Evolutionary conservation across 2,113 vertebrate species (phyloP).

Genomic region (Oncorhynchus kisutch): DNA sequence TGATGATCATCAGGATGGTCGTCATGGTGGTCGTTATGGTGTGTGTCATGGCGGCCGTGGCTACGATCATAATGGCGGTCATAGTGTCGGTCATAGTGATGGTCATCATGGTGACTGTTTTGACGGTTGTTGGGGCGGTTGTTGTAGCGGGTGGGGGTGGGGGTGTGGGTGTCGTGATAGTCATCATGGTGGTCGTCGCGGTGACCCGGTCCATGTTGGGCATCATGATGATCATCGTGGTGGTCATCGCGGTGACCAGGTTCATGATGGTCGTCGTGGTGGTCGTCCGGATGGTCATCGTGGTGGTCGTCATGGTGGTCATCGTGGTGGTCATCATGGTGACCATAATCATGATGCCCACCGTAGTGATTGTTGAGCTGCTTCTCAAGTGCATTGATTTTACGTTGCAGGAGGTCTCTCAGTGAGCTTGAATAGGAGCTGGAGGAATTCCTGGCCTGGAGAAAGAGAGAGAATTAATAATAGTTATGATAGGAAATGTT

Average conservation of each 20-base stretch:
- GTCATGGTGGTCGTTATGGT: conserved; percentile 12
- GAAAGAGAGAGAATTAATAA: background rate
- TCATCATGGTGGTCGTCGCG: conserved; percentile 20
- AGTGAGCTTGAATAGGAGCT: conserved; percentile 78
- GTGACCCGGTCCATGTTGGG: background rate
- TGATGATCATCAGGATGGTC: conserved; percentile 12
- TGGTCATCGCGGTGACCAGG: conserved; percentile 10
- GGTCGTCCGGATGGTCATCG: conserved; percentile 36
- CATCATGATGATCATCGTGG: conserved; percentile 20
- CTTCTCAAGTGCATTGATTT: conserved; percentile 77
- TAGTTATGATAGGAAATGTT: background rate
- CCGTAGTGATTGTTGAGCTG: conserved; percentile 72
- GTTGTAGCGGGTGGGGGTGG: conserved; percentile 46
- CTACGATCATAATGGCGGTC: conserved; percentile 11
- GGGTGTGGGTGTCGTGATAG: conserved; percentile 21
- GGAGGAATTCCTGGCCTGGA: conserved; percentile 75
- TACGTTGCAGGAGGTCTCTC: conserved; percentile 76
- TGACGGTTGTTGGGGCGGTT: conserved; percentile 45
- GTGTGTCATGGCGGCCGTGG: conserved; percentile 3
- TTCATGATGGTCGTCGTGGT: background rate
- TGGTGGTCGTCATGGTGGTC: conserved; percentile 30
- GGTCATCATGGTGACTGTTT: conserved; percentile 9
- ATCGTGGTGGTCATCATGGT: background rate
- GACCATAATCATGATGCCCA: conserved; percentile 1
- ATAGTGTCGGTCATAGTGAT: background rate